Conservation (phyloP, 2,888 invertebrate species). For the Habroteleia sp. region DNA sequence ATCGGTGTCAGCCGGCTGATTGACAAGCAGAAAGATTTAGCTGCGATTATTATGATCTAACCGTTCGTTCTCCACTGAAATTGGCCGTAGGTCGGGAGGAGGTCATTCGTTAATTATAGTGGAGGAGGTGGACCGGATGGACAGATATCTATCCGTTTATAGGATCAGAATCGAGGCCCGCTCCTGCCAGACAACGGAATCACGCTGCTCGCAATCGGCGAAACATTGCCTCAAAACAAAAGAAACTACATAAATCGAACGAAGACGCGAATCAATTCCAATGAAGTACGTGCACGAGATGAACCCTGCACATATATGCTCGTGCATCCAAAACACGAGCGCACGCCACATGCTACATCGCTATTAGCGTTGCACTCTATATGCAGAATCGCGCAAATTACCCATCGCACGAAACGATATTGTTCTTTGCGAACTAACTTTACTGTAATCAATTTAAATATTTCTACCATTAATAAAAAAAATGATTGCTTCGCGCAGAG, state of each 20-base stretch:
- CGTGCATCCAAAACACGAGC: conserved; percentile 26
- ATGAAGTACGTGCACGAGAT: conserved; percentile 50
- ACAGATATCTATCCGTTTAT: conserved; percentile 79
- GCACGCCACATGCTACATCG: conserved; percentile 60
- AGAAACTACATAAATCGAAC: conserved; percentile 64
- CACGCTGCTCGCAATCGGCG: conserved; percentile 64
- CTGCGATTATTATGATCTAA: conserved; percentile 72
- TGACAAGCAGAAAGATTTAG: conserved; percentile 75
- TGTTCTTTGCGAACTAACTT: conserved; percentile 24
- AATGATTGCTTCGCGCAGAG: too few species aligned
- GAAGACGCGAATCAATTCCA: conserved; percentile 59
- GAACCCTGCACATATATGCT: conserved; percentile 42
- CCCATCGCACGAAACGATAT: conserved; percentile 43
- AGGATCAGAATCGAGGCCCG: conserved; percentile 74
- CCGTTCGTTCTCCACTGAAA: conserved; percentile 71
- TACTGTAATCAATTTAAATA: conserved; percentile 1
- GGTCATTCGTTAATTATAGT: conserved; percentile 80
- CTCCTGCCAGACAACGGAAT: conserved; percentile 43
- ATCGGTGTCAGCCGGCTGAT: conserved; percentile 70
- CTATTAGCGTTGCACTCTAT: conserved; percentile 38
- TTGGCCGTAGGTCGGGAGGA: conserved; percentile 76
- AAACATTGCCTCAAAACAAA: conserved; percentile 64
- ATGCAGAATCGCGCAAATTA: conserved; percentile 43
- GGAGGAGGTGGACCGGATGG: conserved; percentile 67
- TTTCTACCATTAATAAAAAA: neutral